Evolutionary conservation across 1,140 invertebrate genomes (phyloP).

Genomic region (Sweltsa coloradensis): DNA sequence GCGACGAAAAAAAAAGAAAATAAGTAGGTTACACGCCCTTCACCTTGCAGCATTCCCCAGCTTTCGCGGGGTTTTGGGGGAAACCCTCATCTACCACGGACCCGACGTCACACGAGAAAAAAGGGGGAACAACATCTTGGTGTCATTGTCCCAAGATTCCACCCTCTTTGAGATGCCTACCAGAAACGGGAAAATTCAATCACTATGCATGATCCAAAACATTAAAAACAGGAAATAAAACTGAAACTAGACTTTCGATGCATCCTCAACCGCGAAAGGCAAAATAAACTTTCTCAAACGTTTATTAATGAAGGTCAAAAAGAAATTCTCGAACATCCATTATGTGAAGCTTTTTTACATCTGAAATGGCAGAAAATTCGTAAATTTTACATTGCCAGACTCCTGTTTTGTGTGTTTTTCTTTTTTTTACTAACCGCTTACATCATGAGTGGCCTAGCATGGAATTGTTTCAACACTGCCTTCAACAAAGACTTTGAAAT

Average conservation of each 20-base stretch:
- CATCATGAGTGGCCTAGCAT: conserved; percentile 59
- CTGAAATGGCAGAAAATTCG: conserved; percentile 81
- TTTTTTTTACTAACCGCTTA: conserved; percentile 64
- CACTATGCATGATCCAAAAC: conserved; percentile 62
- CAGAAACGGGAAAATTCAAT: conserved; percentile 65
- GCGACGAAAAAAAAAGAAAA: conserved; percentile 76
- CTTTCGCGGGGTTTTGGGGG: too few relatives aligned
- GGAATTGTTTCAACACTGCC: conserved; percentile 59
- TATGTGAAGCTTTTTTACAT: conserved; percentile 71
- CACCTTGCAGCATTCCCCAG: conserved; percentile 75
- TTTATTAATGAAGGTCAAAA: conserved; percentile 75
- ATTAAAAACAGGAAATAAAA: conserved; percentile 63
- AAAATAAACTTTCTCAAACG: conserved; percentile 71
- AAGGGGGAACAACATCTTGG: conserved; percentile 70
- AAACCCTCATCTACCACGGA: conserved; percentile 67
- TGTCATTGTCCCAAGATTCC: conserved; percentile 69
- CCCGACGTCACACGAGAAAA: conserved; percentile 74
- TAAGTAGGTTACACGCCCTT: conserved; percentile 81
- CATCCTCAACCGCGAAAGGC: conserved; percentile 57
- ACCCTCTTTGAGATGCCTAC: conserved; percentile 58
- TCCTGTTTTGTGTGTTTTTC: conserved; percentile 68
- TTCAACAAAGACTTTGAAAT: conserved; percentile 40
- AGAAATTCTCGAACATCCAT: conserved; percentile 65
- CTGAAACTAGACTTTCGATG: conserved; percentile 68
- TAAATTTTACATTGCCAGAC: conserved; percentile 69